Conservation (phyloP, 1,140 invertebrate species). For the Cheumatopsyche charites region DNA sequence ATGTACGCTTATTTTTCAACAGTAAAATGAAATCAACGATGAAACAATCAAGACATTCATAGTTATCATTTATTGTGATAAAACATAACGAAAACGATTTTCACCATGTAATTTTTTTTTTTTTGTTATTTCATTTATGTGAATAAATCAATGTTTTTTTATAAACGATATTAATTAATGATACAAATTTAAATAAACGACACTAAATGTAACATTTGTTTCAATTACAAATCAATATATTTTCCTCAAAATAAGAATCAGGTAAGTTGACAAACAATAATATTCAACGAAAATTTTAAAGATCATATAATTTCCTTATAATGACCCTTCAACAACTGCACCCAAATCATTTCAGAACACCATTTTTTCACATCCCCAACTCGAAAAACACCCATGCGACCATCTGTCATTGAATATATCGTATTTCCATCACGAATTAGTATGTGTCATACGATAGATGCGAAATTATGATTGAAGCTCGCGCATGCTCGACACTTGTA, state of each 20-base stretch:
- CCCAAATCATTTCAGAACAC: not conserved
- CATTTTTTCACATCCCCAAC: not conserved
- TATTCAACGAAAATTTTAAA: too few species aligned
- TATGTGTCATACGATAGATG: conserved; percentile 42
- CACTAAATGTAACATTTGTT: conserved; percentile 43
- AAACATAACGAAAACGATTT: conserved; percentile 36
- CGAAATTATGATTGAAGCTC: conserved; percentile 44
- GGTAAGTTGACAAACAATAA: too few species aligned
- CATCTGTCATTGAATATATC: conserved; percentile 44
- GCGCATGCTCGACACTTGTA: conserved; percentile 25
- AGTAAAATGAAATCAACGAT: not conserved
- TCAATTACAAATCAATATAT: not conserved
- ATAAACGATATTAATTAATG: conserved; percentile 44
- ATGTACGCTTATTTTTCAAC: conserved; percentile 8
- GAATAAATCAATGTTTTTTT: conserved; percentile 48
- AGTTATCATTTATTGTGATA: conserved; percentile 43
- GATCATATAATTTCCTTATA: too few species aligned
- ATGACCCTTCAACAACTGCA: too few species aligned
- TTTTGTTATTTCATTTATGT: conserved; percentile 45
- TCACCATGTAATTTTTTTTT: conserved; percentile 20
- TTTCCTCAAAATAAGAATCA: not conserved
- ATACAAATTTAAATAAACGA: conserved; percentile 46
- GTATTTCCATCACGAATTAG: conserved; percentile 46
- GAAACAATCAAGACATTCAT: not conserved
- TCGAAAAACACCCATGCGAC: conserved; percentile 2